phyloP scores from a whole-genome alignment of 2,888 invertebrate genomes.

The Drosophila tanythrix region DNA sequence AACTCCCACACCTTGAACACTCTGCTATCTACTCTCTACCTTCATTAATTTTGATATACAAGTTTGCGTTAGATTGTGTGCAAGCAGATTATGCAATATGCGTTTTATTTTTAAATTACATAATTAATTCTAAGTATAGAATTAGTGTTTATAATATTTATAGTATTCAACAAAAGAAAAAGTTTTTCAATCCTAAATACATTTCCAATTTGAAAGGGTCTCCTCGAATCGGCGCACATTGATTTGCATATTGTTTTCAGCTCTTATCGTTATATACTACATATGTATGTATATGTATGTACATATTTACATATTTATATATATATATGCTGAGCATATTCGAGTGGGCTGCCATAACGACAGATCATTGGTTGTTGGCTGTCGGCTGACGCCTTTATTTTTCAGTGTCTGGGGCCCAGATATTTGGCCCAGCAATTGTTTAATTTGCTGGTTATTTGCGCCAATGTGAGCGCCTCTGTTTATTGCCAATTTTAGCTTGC shows the following conservation, averaged over 20 bases:
- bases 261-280: constrained; percentile 6
- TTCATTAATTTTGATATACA: constrained; percentile 2
- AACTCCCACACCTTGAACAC: background rate
- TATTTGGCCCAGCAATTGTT: constrained; percentile 48
- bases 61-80: constrained; percentile 4
- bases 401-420: constrained; percentile 55
- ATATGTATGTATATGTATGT: background rate
- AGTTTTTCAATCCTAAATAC: fast-evolving
- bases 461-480: constrained; percentile 28
- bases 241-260: background rate
- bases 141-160: background rate
- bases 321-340: constrained; percentile 1
- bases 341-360: constrained; percentile 30
- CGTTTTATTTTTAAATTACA: background rate
- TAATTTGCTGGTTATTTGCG: constrained; percentile 34
- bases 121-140: background rate
- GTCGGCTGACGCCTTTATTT: constrained; percentile 65
- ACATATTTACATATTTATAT: background rate
- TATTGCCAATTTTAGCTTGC: constrained; percentile 52
- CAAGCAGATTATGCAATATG: background rate
- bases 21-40: background rate
- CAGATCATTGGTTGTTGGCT: constrained; percentile 28
- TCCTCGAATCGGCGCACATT: constrained; percentile 1
- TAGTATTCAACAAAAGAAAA: background rate
- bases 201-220: constrained; percentile 11